A percentile compares a stretch with the other conserved stretches of the same genome.
These are phyloP conservation scores for Anhinga rufa DNA, from an alignment of 2,113 vertebrate genomes.

Conservation along the genomic window DNA sequence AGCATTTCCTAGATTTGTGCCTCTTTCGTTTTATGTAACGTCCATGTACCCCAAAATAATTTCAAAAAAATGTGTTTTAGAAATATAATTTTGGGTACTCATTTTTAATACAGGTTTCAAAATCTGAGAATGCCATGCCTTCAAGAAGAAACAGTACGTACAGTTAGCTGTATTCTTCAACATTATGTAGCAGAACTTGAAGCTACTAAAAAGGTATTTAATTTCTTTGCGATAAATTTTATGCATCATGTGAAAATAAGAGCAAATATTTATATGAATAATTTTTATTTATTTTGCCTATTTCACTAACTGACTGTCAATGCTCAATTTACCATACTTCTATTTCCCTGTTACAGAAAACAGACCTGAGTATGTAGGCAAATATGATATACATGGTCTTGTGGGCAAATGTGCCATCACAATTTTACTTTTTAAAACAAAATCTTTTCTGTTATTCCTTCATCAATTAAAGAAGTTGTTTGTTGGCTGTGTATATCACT, in stretches of 20 bases:
- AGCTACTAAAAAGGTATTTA: conserved; percentile 72
- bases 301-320: not conserved
- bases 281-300: not conserved
- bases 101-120: conserved; percentile 76
- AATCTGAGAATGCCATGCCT: conserved; percentile 80
- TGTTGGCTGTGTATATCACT: not conserved
- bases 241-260: not conserved
- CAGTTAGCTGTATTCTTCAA: conserved; percentile 72
- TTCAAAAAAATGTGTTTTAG: not conserved
- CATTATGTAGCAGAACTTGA: conserved; percentile 77
- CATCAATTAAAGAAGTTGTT: not conserved
- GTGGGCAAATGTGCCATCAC: not conserved
- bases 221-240: not conserved
- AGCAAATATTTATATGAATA: not conserved
- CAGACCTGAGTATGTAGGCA: not conserved
- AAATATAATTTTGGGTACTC: not conserved
- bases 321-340: not conserved
- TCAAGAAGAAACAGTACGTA: conserved; percentile 60
- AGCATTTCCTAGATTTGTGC: not conserved
- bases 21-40: not conserved
- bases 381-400: not conserved
- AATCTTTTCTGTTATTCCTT: not conserved
- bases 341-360: not conserved
- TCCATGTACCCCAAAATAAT: not conserved
- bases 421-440: not conserved